Conservation (phyloP, 2,113 vertebrate genomes). For the Vicugna pacos region DNA sequence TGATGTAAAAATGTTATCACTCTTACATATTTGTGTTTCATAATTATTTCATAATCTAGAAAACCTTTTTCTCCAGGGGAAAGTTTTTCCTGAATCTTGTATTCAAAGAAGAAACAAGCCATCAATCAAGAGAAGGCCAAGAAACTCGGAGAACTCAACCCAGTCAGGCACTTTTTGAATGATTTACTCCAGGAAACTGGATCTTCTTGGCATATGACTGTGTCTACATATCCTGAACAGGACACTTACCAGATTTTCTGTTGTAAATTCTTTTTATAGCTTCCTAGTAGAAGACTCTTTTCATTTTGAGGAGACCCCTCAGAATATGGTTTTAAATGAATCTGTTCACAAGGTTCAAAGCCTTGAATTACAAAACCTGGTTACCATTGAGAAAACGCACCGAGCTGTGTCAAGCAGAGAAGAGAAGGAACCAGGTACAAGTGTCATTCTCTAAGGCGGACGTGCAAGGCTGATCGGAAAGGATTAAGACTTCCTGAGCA, state of each 20-base stretch:
- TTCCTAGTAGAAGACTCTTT: constrained; percentile 81
- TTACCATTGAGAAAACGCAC: constrained; percentile 83
- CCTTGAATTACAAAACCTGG: constrained; percentile 80
- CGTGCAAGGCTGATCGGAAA: constrained; percentile 55
- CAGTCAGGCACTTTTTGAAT: constrained; percentile 72
- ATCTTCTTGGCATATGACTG: constrained; percentile 74
- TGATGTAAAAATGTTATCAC: constrained; percentile 83
- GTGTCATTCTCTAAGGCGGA: constrained; percentile 62
- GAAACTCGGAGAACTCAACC: constrained; percentile 80
- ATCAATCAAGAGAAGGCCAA: constrained; percentile 80
- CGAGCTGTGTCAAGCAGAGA: constrained; percentile 69
- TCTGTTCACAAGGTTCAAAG: constrained; percentile 78
- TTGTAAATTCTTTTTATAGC: constrained; percentile 82
- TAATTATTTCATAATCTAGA: constrained; percentile 72
- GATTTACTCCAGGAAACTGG: constrained; percentile 78
- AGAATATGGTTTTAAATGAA: constrained; percentile 82
- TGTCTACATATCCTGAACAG: constrained; percentile 76
- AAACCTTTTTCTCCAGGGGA: constrained; percentile 81
- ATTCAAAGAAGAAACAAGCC: constrained; percentile 84
- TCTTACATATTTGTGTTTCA: constrained; percentile 81
- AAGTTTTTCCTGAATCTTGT: constrained; percentile 84
- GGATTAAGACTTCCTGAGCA: constrained; percentile 71
- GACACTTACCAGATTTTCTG: constrained; percentile 69
- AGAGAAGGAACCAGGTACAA: constrained; percentile 63
- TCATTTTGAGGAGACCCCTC: constrained; percentile 79